These are phyloP conservation scores for Lepidurus arcticus DNA, from an alignment of 1,140 invertebrate genomes.

Conservation along the genomic window DNA sequence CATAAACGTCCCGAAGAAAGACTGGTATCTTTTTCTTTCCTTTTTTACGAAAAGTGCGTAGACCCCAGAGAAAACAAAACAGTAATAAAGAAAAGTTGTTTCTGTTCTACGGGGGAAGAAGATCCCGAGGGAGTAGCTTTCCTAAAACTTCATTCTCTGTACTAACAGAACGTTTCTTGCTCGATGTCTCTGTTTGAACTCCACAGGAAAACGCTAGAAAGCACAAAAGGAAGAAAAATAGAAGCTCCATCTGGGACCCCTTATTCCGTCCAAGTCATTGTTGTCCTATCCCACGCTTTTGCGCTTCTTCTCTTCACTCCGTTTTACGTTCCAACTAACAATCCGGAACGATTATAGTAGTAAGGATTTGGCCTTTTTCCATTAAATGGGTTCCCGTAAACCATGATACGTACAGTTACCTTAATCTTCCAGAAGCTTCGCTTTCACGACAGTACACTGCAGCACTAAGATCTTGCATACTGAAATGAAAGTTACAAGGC, in stretches of 20 bases:
- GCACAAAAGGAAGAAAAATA: background rate
- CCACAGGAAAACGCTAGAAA: background rate
- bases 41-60: too few relatives aligned
- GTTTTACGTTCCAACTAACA: background rate
- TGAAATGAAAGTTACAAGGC: too few relatives aligned
- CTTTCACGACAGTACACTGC: too few relatives aligned
- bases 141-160: background rate
- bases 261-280: background rate
- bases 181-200: background rate
- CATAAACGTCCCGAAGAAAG: too few relatives aligned
- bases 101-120: background rate
- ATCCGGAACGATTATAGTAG: too few relatives aligned
- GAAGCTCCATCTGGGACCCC: background rate
- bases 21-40: too few relatives aligned
- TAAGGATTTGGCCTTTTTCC: too few relatives aligned
- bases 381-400: too few relatives aligned
- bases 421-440: too few relatives aligned
- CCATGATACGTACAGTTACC: too few relatives aligned
- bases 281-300: background rate
- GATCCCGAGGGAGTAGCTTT: background rate
- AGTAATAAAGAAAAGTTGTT: background rate
- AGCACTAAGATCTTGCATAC: too few relatives aligned
- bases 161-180: background rate
- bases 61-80: too few relatives aligned
- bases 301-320: background rate